Conservation (phyloP, 1,140 invertebrate species). For the Archivesica marissinica region DNA sequence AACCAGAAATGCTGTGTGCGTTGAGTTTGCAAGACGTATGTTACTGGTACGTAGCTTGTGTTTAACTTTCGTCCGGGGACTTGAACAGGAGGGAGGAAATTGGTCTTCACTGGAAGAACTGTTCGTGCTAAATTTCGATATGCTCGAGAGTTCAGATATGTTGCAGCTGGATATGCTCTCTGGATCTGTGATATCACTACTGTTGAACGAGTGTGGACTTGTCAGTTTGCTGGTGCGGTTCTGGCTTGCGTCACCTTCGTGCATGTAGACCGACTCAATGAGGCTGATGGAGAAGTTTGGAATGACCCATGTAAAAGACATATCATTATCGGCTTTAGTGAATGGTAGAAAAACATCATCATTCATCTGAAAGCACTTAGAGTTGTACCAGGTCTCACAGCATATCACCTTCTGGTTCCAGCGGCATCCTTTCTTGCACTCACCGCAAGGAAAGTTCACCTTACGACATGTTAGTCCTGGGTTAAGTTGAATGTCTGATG, state of each 20-base stretch:
- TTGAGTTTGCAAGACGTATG: not conserved
- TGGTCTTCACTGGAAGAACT: not conserved
- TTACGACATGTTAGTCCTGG: too few species aligned
- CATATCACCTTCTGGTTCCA: not conserved
- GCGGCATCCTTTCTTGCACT: conserved; percentile 14
- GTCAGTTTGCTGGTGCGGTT: not conserved
- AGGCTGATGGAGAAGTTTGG: conserved; percentile 9
- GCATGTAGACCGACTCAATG: conserved; percentile 27
- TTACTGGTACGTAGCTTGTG: conserved; percentile 4
- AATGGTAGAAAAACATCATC: conserved; percentile 23
- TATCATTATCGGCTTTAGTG: conserved; percentile 40
- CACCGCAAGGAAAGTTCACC: too few species aligned
- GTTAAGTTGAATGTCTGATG: too few species aligned
- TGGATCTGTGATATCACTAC: conserved; percentile 23
- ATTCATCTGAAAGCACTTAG: conserved; percentile 36
- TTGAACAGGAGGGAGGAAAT: not conserved
- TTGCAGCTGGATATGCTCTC: conserved; percentile 13
- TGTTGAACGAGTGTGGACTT: conserved; percentile 22
- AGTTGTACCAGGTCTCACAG: conserved; percentile 3
- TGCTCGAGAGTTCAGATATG: conserved; percentile 37
- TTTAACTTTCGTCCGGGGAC: not conserved
- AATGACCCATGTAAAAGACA: not conserved
- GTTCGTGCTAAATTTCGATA: conserved; percentile 13
- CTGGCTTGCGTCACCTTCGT: conserved; percentile 29
- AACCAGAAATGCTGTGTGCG: not conserved